Evolutionary conservation across 1,140 invertebrate species (phyloP), one percentile per base, ranked within the genome.

Genomic region (Atta texana): DNA sequence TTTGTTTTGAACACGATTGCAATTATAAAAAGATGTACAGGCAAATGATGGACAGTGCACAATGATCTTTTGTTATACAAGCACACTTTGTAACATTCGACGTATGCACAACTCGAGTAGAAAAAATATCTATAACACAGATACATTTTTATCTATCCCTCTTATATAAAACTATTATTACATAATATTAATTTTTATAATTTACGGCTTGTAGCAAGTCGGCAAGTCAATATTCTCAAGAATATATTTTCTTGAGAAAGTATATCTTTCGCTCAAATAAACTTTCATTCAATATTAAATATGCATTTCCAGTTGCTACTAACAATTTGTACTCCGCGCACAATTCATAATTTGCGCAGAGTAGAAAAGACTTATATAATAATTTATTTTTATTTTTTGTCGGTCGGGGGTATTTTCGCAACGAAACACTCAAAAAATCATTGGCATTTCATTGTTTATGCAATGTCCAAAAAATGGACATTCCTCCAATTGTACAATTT

Each of bases 91-190:
- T 89, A 91, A 92, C 89, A 92, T 92, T 90, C 90, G 88, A 93
- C 89, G 89, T 92, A 92, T 92, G 90, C 92, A 92, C 91, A 93
- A 92, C 86, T 93, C 84, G 90, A 92, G 92, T 93, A 93, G 92
- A 93, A 93, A 93, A 93, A 93, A 93, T 93, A 93, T 92, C 90
- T 93, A 92, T 91, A 93, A 93, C 92, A 93, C 92, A 92, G 91
- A 92, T 91, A 93, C 86, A 92, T 90, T 69, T 39, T 51, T 84
- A 88, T 92, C 92, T 92, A 93, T 93, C 85, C 86, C 86, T 80
- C 88, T 93, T 88, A 92, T 92, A 93, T 82, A 92, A 92, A 93
- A 93, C 92, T 93, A 93, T 93, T 69, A 92, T 93, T 91, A 92
- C 88, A 92, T 80, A 86, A 75, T 91, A 90, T 85, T 89, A 91